Base-by-base conservation (phyloP, 2,888 invertebrate species). In the Leptinotarsa juncta region DNA sequence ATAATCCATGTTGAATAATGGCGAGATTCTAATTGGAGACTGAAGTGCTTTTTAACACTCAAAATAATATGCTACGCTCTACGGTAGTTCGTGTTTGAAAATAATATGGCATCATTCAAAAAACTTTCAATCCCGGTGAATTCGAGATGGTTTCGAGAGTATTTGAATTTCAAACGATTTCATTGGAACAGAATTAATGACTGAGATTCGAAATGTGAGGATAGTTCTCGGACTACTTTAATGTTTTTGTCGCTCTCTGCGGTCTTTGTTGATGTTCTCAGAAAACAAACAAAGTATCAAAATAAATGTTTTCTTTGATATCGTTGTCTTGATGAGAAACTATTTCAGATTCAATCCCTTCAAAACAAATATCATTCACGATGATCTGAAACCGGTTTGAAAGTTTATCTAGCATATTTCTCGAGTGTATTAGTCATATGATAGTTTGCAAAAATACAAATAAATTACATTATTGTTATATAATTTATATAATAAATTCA, bases 41-140 rank as follows among this genome's bases (percentile, higher is more conserved):
- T 67, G 50, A 53, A 71, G 71, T 71, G 71, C 71, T 67, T 65
- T 71, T 71, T 71, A 67, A 71, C 71, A 71, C 71, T 60, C 57
- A 57, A 55, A 71, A 67, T 57, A 67, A 67, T 26, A 71, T 49
- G 20, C 49, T 20, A 26, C 48, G 67, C 66, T 65, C 67, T 16
- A 48, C 66, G 55, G 69, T 69, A 48, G 57, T 42, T 57, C 57
- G 26, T 18, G 66, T 55, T 66, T 48, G 71, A 71, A 53, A 65
- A 49, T 65, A 48, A 71, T 71, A 71, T 51, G 71, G 23, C 66
- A 14, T 66, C 71, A 69, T 57, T 14, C 32, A 26, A 32, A 26
- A 68, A 42, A 42, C 42, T 68, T 68, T 32, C 55, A 53, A 67
- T 60, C 12, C 15, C 42, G 5, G 62, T 10, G 42, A 62, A n/a